Base-by-base conservation (phyloP, 1,140 invertebrate species). In the Myzus persicae region DNA sequence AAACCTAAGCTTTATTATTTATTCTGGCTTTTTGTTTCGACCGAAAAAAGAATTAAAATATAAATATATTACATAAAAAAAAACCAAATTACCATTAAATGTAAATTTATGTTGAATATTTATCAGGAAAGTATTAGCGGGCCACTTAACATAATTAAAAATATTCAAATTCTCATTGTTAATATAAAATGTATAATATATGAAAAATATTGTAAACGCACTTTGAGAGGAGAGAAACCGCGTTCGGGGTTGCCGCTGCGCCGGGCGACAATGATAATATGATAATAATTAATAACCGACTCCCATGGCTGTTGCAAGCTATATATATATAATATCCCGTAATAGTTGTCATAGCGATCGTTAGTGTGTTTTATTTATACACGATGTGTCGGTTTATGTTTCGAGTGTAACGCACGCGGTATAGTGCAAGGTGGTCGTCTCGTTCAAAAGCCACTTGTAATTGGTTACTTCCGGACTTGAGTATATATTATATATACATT, bases 161-260 rank as follows among this genome's bases (percentile, higher is more conserved):
- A 91, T 91, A 91, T 91, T 91, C 67, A 91, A 91, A 91, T 91
- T 81, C 59, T 91, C 67, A 81, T 91, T 90, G 89, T 90, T 90
- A 90, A 90, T 42, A 42, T 85, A 90, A 90, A 90, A 90, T 54
- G 36, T 59, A 40, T 42, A 20, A 67, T 48, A 22, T 51, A 87
- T 46, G 31, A 31, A 44, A 85, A 31, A 42, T 51, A 24, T 85
- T 44, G 40, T 14, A 85, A 54, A 89, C 20, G 85, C 31, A 22
- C 38, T 89, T 89, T 14, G 36, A 89, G 22, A 14, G 59, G 36
- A 54, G 88, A 89, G 22, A 51, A 89, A 88, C 14, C 11, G 18
- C 44, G 24, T 87, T 40, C 42, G 18, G 26, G 85, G 48, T 51
- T 48, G 46, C 22, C n/a, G 18, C 36, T 42, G 40, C 2, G 81